Evolutionary conservation across 2,797 vertebrate genomes (phyloP).

Genomic region (Smutsia temminckii): DNA sequence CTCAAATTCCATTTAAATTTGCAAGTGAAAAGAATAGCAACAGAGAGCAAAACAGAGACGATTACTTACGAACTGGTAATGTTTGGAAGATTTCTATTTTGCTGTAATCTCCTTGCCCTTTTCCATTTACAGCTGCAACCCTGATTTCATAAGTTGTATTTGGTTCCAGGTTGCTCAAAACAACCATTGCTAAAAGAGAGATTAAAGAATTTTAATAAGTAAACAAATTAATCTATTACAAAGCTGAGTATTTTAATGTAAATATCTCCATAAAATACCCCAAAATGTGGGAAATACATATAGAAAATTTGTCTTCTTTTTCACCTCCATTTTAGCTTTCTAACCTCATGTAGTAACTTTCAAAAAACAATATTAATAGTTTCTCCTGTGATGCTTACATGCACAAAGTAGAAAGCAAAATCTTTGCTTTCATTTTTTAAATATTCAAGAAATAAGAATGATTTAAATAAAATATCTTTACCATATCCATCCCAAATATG

Average conservation of each 20-base stretch:
- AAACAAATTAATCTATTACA: neutral
- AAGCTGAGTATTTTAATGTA: neutral
- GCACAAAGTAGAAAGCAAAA: neutral
- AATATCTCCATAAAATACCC: neutral
- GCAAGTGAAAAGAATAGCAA: neutral
- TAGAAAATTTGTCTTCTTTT: neutral
- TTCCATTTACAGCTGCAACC: conserved; percentile 97
- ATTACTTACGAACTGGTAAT: conserved; percentile 94
- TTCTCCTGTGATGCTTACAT: neutral
- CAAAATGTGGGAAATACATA: neutral
- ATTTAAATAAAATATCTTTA: neutral
- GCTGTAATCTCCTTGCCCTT: conserved; percentile 98
- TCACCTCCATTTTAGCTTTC: neutral
- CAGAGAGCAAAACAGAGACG: neutral
- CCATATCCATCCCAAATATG: neutral
- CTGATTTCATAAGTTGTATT: conserved; percentile 97
- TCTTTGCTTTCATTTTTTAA: neutral
- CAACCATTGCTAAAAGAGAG: conserved; percentile 89
- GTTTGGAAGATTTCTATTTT: conserved; percentile 97
- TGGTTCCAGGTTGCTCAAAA: conserved; percentile 95
- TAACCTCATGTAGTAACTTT: neutral
- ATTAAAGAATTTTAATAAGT: neutral
- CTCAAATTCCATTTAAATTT: conserved; percentile 10
- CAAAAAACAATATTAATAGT: neutral
- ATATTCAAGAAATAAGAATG: neutral